Conservation (phyloP, 2,888 invertebrate species). For the Plebejus melissa region DNA sequence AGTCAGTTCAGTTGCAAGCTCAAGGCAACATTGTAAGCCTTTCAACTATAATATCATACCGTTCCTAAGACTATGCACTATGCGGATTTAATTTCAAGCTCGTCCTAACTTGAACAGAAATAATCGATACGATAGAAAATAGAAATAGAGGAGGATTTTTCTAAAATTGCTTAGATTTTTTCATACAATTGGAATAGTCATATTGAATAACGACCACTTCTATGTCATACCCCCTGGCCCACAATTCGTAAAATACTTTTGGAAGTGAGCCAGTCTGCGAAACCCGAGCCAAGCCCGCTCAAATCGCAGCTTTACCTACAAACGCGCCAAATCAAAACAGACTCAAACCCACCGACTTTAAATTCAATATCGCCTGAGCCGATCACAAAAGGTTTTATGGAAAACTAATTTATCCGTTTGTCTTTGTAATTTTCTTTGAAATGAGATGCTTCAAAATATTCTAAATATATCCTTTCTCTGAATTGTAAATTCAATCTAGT, state of each 20-base stretch:
- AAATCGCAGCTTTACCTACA: conserved; percentile 30
- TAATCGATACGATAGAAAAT: neutral
- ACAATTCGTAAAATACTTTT: conserved; percentile 35
- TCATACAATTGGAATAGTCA: conserved; percentile 28
- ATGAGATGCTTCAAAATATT: conserved; percentile 21
- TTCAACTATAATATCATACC: neutral
- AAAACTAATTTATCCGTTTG: conserved; percentile 12
- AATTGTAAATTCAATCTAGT: conserved; percentile 37
- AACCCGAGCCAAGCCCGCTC: conserved; percentile 34
- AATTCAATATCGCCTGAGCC: conserved; percentile 12
- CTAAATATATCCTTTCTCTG: conserved; percentile 20
- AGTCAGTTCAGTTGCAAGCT: neutral
- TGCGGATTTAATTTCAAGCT: neutral
- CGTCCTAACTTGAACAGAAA: neutral
- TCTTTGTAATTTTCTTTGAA: conserved; percentile 20
- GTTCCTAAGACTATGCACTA: neutral
- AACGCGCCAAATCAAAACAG: conserved; percentile 2
- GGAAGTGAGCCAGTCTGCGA: conserved; percentile 33
- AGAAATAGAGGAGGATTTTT: conserved; percentile 2
- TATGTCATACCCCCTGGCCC: conserved; percentile 31
- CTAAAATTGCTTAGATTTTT: conserved; percentile 20
- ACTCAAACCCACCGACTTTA: neutral
- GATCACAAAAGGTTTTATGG: conserved; percentile 6
- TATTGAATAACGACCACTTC: conserved; percentile 33
- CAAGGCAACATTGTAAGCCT: neutral